These are phyloP conservation scores for Pao palembangensis DNA, from an alignment of 2,113 vertebrate species.

Conservation along the genomic window DNA sequence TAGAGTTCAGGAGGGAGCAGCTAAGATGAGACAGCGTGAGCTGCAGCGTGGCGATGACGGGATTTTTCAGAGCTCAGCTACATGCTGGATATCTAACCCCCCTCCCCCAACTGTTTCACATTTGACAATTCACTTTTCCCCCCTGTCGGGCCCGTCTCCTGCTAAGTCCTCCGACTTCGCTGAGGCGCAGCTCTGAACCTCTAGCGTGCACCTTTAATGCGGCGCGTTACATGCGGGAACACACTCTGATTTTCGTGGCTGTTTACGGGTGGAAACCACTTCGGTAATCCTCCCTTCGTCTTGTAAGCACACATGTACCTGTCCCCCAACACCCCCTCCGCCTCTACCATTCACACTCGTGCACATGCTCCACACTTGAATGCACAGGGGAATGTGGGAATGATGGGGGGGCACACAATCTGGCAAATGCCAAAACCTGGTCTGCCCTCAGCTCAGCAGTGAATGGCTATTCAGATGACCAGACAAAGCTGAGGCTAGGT, in stretches of 20 bases:
- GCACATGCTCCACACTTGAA: conserved; percentile 56
- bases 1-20: background rate
- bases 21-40: background rate
- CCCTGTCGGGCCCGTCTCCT: background rate
- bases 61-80: background rate
- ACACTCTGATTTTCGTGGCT: conserved; percentile 14
- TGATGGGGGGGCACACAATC: conserved; percentile 56
- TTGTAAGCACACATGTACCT: conserved; percentile 54
- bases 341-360: conserved; percentile 18
- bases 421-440: conserved; percentile 47
- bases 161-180: background rate
- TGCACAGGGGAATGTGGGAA: conserved; percentile 71
- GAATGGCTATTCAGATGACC: conserved; percentile 67
- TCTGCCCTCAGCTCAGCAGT: conserved; percentile 51
- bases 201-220: conserved; percentile 2
- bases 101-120: conserved; percentile 2
- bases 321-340: conserved; percentile 41
- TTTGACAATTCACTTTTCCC: background rate
- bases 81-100: background rate
- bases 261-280: conserved; percentile 28
- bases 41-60: background rate
- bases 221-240: conserved; percentile 21
- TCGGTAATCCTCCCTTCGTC: conserved; percentile 2
- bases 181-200: background rate
- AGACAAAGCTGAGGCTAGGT: conserved; percentile 55